Base-by-base conservation (phyloP, 1,140 invertebrate species). In the Drosophila miranda region DNA sequence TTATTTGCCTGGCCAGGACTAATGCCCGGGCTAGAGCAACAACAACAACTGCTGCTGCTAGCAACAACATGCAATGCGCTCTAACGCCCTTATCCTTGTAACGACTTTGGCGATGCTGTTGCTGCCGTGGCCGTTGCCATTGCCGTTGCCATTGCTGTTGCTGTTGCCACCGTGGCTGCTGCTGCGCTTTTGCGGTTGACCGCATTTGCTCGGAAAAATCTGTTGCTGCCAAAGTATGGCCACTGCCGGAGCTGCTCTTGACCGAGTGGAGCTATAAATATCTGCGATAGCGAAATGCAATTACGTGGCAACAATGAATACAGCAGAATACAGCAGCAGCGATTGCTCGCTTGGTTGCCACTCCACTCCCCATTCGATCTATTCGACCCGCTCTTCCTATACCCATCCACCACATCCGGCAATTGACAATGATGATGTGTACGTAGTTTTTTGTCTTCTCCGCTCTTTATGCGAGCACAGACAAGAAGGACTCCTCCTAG, bases 341-440 rank as follows among this genome's bases (percentile, higher is more conserved):
- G 82, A 86, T 86, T 86, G 82, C 78, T 75, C 64, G 73, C 77
- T 62, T 67, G 45, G 62, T 43, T 55, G 59, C 81, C 49, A 45
- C 62, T 30, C 4, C 23, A 26, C 43, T 23, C 46, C 45, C 11
- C 26, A 26, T 6, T 34, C 28, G 28, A n/a, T 16, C 11, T 2
- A 45, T 26, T 21, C 38, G 21, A 3, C 49, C n/a, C 13, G 9
- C 5, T 8, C 21, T 9, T 8, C 28, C 9, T 14, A 26, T 50
- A 9, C 51, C 26, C 21, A 38, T 6, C 44, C 59, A 41, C 72
- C 69, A 87, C 83, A 82, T 86, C 82, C 82, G 78, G 82, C 82
- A 86, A 86, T 86, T 86, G 81, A 86, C 81, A 86, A 86, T 87
- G 81, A 86, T 86, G 81, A 86, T 86, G 81, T 87, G 82, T 86